phyloP scores from a whole-genome alignment of 1,140 invertebrate species.

The Plutomurus gul region DNA sequence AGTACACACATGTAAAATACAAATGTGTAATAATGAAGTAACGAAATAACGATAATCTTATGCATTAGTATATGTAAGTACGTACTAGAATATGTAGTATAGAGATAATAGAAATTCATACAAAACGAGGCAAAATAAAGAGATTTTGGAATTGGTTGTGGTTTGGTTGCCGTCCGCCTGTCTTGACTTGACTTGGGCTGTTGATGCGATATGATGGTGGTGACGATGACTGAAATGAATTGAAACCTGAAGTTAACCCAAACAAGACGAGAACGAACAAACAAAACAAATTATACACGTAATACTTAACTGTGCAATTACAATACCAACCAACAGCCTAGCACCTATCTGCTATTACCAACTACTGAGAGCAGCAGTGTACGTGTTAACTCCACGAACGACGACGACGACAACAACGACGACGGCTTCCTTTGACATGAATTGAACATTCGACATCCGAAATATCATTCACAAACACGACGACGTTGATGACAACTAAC shows the following conservation, averaged over 20 bases:
- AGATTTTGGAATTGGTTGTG: constrained; percentile 14
- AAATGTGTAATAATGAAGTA: not conserved
- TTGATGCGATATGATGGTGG: not conserved
- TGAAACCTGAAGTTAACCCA: constrained; percentile 14
- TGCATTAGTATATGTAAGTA: no score
- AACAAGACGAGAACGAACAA: not conserved
- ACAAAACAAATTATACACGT: not conserved
- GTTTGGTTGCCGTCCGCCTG: not conserved
- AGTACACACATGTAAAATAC: no score
- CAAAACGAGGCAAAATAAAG: constrained; percentile 8
- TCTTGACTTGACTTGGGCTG: constrained; percentile 15
- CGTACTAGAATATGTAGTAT: no score
- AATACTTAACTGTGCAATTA: not conserved
- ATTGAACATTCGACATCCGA: constrained; percentile 16
- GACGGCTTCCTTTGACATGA: constrained; percentile 26
- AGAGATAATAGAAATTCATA: no score
- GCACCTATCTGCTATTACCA: no score
- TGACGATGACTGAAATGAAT: constrained; percentile 27
- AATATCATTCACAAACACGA: not conserved
- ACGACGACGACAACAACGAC: not conserved
- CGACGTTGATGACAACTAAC: not conserved
- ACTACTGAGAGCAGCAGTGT: not conserved
- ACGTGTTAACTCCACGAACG: not conserved
- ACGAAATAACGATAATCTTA: constrained; percentile 5
- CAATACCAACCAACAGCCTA: no score